phyloP scores from a whole-genome alignment of 2,888 invertebrate genomes.

The Schrankia costaestrigalis region DNA sequence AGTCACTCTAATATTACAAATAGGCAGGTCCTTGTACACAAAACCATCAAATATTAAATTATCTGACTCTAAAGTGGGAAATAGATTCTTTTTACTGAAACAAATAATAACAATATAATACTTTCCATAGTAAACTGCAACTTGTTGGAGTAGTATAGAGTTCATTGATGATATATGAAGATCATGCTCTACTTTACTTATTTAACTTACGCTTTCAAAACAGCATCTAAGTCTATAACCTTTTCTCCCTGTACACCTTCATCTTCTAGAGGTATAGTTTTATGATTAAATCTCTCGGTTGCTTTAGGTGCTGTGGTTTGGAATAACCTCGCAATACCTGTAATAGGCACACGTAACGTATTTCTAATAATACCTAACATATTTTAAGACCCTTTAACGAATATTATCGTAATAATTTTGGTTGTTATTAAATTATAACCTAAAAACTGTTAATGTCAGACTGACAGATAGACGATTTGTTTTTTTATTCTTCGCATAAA shows the following conservation, averaged over 20 bases:
- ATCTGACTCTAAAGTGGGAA: conserved; percentile 88
- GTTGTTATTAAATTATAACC: conserved; percentile 7
- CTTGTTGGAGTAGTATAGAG: too few species aligned
- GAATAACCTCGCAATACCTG: conserved; percentile 45
- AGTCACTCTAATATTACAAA: conserved; percentile 90
- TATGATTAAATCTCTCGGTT: conserved; percentile 67
- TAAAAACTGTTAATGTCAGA: neutral
- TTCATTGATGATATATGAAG: too few species aligned
- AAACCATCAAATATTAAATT: conserved; percentile 87
- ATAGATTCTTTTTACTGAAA: conserved; percentile 84
- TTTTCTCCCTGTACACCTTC: conserved; percentile 90
- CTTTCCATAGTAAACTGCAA: neutral
- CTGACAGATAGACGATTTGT: too few species aligned
- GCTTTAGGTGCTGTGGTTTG: conserved; percentile 51
- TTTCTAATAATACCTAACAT: conserved; percentile 60
- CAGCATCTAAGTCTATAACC: conserved; percentile 84
- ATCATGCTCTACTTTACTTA: neutral
- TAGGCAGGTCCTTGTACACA: conserved; percentile 89
- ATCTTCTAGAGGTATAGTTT: conserved; percentile 78
- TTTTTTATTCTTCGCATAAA: too few species aligned
- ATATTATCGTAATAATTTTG: too few species aligned
- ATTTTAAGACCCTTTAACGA: conserved; percentile 10
- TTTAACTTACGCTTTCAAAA: conserved; percentile 78
- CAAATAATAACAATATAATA: neutral
- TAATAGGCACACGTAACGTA: conserved; percentile 43